Conservation (phyloP, 1,140 invertebrate species). For the Calliphora vicina region DNA sequence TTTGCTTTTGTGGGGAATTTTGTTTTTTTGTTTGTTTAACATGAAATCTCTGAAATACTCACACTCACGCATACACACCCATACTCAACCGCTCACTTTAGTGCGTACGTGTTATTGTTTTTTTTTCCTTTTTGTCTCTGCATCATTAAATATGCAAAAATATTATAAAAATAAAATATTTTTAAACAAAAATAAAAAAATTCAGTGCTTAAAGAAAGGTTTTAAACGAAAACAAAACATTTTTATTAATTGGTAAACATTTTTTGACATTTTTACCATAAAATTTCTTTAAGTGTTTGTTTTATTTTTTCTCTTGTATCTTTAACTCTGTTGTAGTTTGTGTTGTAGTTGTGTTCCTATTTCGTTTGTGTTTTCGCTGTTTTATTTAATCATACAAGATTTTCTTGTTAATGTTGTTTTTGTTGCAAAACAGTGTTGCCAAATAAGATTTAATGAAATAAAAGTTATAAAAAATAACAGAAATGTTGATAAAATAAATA, state of each 20-base stretch:
- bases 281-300: not conserved
- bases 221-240: not conserved
- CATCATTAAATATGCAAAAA: not conserved
- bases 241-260: not conserved
- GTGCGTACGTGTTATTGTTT: conserved; percentile 6
- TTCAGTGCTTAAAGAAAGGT: not conserved
- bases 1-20: not conserved
- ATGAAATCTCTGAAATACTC: not conserved
- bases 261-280: not conserved
- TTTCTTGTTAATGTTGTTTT: not conserved
- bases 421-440: not conserved
- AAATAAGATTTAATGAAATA: not conserved
- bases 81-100: not conserved
- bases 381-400: not conserved
- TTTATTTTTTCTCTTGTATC: not conserved
- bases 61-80: not conserved
- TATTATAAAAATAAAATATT: not conserved
- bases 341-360: not conserved
- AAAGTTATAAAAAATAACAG: too few relatives aligned
- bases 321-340: not conserved
- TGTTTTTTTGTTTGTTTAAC: too few relatives aligned
- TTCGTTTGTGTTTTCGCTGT: not conserved
- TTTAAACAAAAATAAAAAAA: not conserved
- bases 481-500: too few relatives aligned
- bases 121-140: not conserved